phyloP scores from a whole-genome alignment of 2,888 invertebrate species.

The Nephrocerus scutellatus region DNA sequence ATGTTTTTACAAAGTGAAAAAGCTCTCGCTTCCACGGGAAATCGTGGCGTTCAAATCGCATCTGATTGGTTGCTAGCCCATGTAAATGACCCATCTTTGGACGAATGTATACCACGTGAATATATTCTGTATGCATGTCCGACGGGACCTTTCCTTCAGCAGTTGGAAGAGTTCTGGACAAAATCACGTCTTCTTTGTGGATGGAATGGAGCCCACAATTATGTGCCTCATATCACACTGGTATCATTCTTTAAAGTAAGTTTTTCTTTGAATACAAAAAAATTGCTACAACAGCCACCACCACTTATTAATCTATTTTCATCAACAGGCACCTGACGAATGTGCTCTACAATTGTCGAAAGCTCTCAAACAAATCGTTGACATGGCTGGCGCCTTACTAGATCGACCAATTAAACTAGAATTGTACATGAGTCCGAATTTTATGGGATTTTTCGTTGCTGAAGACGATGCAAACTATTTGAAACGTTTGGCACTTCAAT shows the following conservation, averaged over 20 bases:
- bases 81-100: constrained; percentile 74
- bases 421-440: constrained; percentile 78
- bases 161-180: constrained; percentile 66
- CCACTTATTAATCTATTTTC: constrained; percentile 4
- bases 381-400: constrained; percentile 60
- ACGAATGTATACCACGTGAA: constrained; percentile 70
- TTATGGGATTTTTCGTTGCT: constrained; percentile 83
- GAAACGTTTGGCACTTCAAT: constrained; percentile 69
- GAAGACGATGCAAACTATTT: constrained; percentile 76
- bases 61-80: constrained; percentile 88
- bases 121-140: constrained; percentile 85
- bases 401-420: constrained; percentile 65
- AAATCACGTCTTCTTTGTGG: constrained; percentile 67
- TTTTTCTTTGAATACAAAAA: neutral
- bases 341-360: constrained; percentile 62
- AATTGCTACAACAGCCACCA: neutral
- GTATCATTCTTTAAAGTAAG: constrained; percentile 80
- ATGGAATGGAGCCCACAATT: constrained; percentile 88
- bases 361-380: constrained; percentile 67
- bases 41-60: constrained; percentile 78
- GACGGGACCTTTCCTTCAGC: constrained; percentile 58
- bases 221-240: constrained; percentile 82
- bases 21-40: constrained; percentile 82
- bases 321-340: constrained; percentile 65
- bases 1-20: constrained; percentile 60